Percentiles rank a stretch among this genome's conserved stretches.
These are phyloP conservation scores for Crocodylus rhombifer DNA, from an alignment of 2,797 vertebrate species.

Conservation along the genomic window DNA sequence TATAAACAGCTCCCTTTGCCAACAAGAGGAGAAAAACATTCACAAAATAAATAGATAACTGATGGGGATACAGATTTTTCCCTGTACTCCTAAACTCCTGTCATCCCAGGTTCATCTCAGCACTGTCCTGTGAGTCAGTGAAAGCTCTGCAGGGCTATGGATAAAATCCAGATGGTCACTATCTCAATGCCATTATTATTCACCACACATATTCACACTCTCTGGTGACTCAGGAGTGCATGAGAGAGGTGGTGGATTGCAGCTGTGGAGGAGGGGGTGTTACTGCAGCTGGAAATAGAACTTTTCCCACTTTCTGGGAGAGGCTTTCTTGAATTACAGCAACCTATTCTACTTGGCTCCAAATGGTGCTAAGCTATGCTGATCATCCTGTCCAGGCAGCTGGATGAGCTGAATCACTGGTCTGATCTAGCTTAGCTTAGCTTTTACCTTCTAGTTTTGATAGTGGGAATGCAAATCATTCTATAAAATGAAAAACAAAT, in stretches of 20 bases:
- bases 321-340: neutral
- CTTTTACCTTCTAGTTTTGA: neutral
- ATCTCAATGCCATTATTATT: neutral
- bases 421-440: rapidly evolving
- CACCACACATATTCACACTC: rapidly evolving
- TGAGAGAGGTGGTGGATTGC: neutral
- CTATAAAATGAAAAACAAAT: neutral
- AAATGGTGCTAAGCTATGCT: neutral
- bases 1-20: slow-evolving; percentile 17
- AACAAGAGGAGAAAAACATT: slow-evolving; percentile 9
- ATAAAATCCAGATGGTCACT: rapidly evolving
- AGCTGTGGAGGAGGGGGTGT: neutral
- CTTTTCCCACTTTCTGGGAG: neutral
- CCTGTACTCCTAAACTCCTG: slow-evolving; percentile 5
- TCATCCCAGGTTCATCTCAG: neutral
- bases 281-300: neutral
- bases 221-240: neutral
- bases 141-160: neutral
- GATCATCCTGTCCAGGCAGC: neutral
- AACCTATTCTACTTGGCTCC: neutral
- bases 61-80: neutral
- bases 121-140: slow-evolving; percentile 32
- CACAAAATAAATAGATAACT: slow-evolving; percentile 37
- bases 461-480: rapidly evolving
- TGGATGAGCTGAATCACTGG: rapidly evolving